Conservation (phyloP, 1,140 invertebrate species). For the Trichogramma pretiosum region DNA sequence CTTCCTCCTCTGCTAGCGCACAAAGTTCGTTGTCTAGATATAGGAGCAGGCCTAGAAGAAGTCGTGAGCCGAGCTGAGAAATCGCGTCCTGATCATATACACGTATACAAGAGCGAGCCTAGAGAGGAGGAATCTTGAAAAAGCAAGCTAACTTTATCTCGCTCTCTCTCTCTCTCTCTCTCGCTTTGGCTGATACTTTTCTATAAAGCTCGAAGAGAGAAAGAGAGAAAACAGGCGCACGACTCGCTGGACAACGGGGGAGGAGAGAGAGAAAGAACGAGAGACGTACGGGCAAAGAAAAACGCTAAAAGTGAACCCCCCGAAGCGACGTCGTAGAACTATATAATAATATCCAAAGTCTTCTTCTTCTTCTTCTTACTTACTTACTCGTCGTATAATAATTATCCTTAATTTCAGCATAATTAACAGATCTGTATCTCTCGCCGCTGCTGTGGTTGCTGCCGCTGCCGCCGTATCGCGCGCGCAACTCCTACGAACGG, state of each 20-base stretch:
- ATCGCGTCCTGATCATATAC: slow-evolving; percentile 8
- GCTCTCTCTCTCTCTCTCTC: no score
- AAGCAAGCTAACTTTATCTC: slow-evolving; percentile 1
- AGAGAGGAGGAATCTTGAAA: slow-evolving; percentile 5
- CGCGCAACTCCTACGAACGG: no score
- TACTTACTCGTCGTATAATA: slow-evolving; percentile 19
- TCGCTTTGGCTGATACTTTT: no score
- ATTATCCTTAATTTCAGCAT: slow-evolving; percentile 19
- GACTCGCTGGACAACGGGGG: background rate
- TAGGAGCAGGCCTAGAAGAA: slow-evolving; percentile 23
- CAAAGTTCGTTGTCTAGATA: no score
- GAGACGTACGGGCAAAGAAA: background rate
- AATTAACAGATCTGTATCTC: slow-evolving; percentile 18
- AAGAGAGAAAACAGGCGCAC: background rate
- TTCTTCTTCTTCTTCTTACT: no score
- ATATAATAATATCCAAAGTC: no score
- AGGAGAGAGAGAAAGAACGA: background rate
- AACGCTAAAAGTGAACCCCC: no score
- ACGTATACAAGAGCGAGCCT: background rate
- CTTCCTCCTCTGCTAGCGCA: no score
- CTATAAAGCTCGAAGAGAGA: no score
- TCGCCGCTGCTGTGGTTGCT: no score
- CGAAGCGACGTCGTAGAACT: no score
- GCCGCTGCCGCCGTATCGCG: no score
- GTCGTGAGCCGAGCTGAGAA: slow-evolving; percentile 14